Base-by-base conservation (phyloP, 2,888 invertebrate species). In the Leptinotarsa rubiginosa region DNA sequence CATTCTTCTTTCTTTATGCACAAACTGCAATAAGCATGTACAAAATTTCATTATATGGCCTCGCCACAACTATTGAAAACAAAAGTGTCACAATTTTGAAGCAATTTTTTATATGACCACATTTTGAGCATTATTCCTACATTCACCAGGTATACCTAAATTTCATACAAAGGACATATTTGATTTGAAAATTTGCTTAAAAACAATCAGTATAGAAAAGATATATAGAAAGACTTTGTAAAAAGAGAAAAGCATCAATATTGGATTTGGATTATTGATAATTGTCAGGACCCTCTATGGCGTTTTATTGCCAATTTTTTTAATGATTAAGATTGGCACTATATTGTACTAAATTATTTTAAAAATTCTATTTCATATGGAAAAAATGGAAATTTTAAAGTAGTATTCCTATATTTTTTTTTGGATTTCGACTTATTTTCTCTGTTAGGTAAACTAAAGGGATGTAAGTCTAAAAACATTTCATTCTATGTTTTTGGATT, bases 301-400 rank as follows among this genome's bases (percentile, higher is more conserved):
- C 41, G 3, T 41, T 41, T 41, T 41, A 41, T 41, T 41, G 31
- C 10, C 10, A 41, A 41, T 10, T 41, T 41, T 31, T 41, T 41
- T 31, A 7, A 15, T 52, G 31, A 47, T 41, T 16, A 68, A 54
- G 65, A 71, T 78, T 78, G 78, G 78, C 78, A 78, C 78, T 78
- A 75, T 73, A 52, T 78, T 78, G 77, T 78, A 77, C 78, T 78
- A 77, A 74, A 56, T 72, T 72, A 73, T 22, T 77, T 76, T 70
- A 72, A 76, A 76, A 71, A 66, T 73, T 65, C 56, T 52, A 72
- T 68, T 47, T 49, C 54, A 64, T 49, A 49, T 54, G 47, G 22
- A 41, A 18, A 67, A 54, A 31, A 41, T 64, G 15, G 25, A 5
- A 4, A 47, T 66, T n/a, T 47, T n/a, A 10, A 47, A 47, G 41